phyloP scores from a whole-genome alignment of 1,140 invertebrate species.

The Myzus persicae region DNA sequence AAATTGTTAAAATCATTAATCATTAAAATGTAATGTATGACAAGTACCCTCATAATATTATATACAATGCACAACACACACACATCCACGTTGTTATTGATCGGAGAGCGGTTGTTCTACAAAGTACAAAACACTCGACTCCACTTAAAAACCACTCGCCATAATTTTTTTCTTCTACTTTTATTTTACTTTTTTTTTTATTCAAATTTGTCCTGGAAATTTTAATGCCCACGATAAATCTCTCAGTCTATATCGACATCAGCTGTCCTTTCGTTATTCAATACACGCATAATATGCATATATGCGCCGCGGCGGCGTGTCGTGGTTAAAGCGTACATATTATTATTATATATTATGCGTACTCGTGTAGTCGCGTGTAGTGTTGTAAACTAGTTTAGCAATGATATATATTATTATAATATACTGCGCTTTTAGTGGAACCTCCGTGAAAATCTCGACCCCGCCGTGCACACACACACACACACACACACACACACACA shows the following conservation, averaged over 20 bases:
- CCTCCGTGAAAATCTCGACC: constrained; percentile 39
- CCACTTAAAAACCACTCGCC: constrained; percentile 42
- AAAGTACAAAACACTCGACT: neutral
- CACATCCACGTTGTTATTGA: neutral
- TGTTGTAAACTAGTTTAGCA: constrained; percentile 37
- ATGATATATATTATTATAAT: neutral
- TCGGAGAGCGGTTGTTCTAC: neutral
- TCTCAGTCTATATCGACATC: constrained; percentile 40
- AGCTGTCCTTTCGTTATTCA: neutral
- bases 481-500: too few relatives aligned
- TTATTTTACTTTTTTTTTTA: neutral
- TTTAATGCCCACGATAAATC: constrained; percentile 44
- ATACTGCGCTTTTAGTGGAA: neutral
- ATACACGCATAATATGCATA: neutral
- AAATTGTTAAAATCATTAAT: neutral
- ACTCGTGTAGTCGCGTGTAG: neutral
- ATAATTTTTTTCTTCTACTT: neutral
- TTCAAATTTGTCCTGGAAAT: constrained; percentile 42
- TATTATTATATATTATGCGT: neutral
- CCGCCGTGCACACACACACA: too few relatives aligned
- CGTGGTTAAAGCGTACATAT: neutral
- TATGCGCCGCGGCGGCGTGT: neutral
- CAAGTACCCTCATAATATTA: neutral
- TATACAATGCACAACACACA: neutral
- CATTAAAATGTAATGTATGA: neutral